phyloP scores from a whole-genome alignment of 2,888 invertebrate genomes.

The Synanthedon formicaeformis region DNA sequence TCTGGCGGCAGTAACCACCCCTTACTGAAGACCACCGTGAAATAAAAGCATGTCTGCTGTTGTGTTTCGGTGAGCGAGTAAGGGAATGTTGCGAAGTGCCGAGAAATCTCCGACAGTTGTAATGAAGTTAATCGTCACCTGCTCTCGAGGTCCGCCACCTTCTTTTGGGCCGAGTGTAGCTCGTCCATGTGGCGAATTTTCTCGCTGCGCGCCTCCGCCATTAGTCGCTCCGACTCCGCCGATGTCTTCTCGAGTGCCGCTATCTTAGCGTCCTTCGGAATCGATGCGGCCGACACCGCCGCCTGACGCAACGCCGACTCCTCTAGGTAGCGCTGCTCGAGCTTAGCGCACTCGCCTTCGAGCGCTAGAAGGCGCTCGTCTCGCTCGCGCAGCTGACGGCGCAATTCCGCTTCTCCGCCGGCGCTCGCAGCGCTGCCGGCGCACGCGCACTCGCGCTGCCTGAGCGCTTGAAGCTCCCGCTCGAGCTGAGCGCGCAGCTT shows the following conservation, averaged over 20 bases:
- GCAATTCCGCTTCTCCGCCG: slow-evolving; percentile 64
- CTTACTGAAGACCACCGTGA: too few relatives aligned
- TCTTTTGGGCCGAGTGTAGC: slow-evolving; percentile 85
- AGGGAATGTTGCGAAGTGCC: too few relatives aligned
- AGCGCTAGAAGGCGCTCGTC: slow-evolving; percentile 67
- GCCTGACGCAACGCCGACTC: slow-evolving; percentile 84
- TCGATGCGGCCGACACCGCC: slow-evolving; percentile 83
- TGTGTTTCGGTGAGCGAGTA: too few relatives aligned
- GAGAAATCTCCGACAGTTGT: too few relatives aligned
- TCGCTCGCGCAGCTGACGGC: slow-evolving; percentile 51
- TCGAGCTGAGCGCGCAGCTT: slow-evolving; percentile 81
- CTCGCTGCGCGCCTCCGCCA: slow-evolving; percentile 87
- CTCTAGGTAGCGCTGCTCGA: slow-evolving; percentile 88
- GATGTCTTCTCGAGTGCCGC: slow-evolving; percentile 86
- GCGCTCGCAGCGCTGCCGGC: slow-evolving; percentile 33
- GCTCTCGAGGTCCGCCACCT: slow-evolving; percentile 86
- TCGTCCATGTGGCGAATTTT: slow-evolving; percentile 92
- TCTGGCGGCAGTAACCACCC: too few relatives aligned
- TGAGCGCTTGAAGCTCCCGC: slow-evolving; percentile 75
- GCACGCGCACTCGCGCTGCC: slow-evolving; percentile 45
- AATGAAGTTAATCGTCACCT: slow-evolving; percentile 58
- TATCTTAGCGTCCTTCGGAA: slow-evolving; percentile 84
- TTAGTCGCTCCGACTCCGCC: slow-evolving; percentile 85
- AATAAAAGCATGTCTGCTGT: too few relatives aligned
- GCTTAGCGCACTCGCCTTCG: slow-evolving; percentile 85